These are phyloP conservation scores for Tetrao urogallus DNA, from an alignment of 2,113 vertebrate genomes.

Conservation along the genomic window DNA sequence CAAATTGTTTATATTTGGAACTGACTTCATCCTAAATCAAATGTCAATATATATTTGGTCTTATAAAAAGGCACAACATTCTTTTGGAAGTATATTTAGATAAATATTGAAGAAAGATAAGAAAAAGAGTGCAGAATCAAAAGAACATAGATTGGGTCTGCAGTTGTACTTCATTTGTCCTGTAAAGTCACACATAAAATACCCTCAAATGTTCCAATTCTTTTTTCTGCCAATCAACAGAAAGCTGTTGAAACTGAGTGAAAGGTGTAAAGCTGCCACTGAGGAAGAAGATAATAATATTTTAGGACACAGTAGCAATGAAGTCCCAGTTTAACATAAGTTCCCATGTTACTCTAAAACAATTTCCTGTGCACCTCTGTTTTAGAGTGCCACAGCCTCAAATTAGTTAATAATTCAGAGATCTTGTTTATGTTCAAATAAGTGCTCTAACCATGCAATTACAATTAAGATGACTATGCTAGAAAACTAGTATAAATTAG, in stretches of 20 bases:
- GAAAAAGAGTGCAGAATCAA: not conserved
- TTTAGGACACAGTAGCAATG: not conserved
- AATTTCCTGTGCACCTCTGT: not conserved
- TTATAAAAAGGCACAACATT: slow-evolving; percentile 13
- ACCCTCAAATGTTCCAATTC: not conserved
- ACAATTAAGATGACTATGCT: not conserved
- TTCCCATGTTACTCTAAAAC: not conserved
- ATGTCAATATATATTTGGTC: slow-evolving; percentile 53
- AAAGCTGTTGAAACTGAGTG: not conserved
- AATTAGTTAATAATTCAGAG: not conserved
- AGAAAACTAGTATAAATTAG: not conserved
- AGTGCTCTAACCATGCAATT: not conserved
- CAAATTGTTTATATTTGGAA: slow-evolving; percentile 53
- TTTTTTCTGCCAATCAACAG: not conserved
- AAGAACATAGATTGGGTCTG: not conserved
- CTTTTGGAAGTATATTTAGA: slow-evolving; percentile 12
- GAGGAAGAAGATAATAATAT: not conserved
- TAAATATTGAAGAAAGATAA: slow-evolving; percentile 17
- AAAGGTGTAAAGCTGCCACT: not conserved
- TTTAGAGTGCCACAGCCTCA: not conserved
- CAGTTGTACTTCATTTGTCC: not conserved
- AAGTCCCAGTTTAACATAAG: not conserved
- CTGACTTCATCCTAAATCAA: slow-evolving; percentile 42
- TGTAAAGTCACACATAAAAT: not conserved
- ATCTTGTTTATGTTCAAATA: not conserved